These are phyloP conservation scores for Meghimatium bilineatum DNA, from an alignment of 2,888 invertebrate species.

Conservation along the genomic window DNA sequence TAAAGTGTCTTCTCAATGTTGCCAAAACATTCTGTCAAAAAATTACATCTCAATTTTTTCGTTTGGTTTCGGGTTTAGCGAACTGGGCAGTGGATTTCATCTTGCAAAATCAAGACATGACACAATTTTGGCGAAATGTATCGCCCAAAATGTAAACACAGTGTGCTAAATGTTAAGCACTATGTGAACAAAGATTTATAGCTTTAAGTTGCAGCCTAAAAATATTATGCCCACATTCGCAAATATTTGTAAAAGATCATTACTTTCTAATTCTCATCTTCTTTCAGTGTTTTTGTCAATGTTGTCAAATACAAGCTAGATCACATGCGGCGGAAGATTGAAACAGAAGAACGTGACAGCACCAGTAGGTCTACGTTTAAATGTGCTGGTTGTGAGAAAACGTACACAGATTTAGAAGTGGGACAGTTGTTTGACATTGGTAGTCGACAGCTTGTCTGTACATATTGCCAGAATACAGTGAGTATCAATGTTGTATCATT, in stretches of 20 bases:
- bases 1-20: too few relatives aligned
- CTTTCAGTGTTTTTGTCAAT: slow-evolving; percentile 86
- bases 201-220: too few relatives aligned
- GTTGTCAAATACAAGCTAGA: slow-evolving; percentile 98
- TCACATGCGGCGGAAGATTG: slow-evolving; percentile 95
- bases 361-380: slow-evolving; percentile 96
- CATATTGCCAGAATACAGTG: slow-evolving; percentile 85
- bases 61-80: too few relatives aligned
- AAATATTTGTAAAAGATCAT: not conserved
- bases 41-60: too few relatives aligned
- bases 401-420: slow-evolving; percentile 95
- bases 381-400: slow-evolving; percentile 92
- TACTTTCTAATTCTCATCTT: not conserved
- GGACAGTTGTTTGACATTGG: slow-evolving; percentile 74
- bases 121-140: too few relatives aligned
- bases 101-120: too few relatives aligned
- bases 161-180: too few relatives aligned
- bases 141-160: too few relatives aligned
- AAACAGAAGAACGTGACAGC: slow-evolving; percentile 95
- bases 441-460: slow-evolving; percentile 80
- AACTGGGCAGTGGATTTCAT: too few relatives aligned
- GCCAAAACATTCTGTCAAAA: too few relatives aligned
- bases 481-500: not conserved
- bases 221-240: not conserved
- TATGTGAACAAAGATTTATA: too few relatives aligned